Base-by-base conservation (phyloP, 2,797 vertebrate genomes). In the Liasis olivaceus region DNA sequence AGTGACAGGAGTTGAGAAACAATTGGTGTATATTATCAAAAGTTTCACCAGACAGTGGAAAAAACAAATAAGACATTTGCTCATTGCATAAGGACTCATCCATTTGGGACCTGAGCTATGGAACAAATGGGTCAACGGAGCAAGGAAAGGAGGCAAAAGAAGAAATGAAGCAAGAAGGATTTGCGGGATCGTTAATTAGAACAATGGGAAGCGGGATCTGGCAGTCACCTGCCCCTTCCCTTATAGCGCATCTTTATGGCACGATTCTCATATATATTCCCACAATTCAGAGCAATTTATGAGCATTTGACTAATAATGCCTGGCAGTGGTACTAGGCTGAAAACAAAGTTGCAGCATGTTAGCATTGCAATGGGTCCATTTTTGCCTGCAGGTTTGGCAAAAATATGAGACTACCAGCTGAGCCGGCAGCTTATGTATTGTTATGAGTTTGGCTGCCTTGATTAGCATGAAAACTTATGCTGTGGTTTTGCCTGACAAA, bases 401-500 rank as follows among this genome's bases (percentile, higher is more conserved):
- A 93, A 86, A 59, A 63, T 62, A 26, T 13, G 36, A 60, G 81
- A 58, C 47, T 89, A 15, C 87, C 87, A 59, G 62, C 54, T 86
- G 88, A 92, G 88, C 63, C 42, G 51, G n/a, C 81, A 92, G 84
- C 22, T 87, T 87, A 87, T 72, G 42, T 22, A 90, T 72, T 90
- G 56, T 87, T 90, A 36, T 1, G 20, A 36, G 77, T 85, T 56
- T 64, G 77, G 72, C 91, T 89, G 72, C 72, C 31, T 85, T 42
- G 47, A n/a, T 92, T 85, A 85, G 87, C 87, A 87, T 56, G 51
- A 89, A 92, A 85, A 85, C 69, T 31, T 66, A 69, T 85, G 88
- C 62, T 85, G 88, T 69, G 62, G 62, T 85, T 89, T 92, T 89
- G 77, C 88, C 81, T 92, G 88, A 85, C 81, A 60, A 56, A 60